Percentiles rank a stretch among this genome's conserved stretches.
Conservation (phyloP, 2,113 vertebrate species). For the Zosterops japonicus region DNA sequence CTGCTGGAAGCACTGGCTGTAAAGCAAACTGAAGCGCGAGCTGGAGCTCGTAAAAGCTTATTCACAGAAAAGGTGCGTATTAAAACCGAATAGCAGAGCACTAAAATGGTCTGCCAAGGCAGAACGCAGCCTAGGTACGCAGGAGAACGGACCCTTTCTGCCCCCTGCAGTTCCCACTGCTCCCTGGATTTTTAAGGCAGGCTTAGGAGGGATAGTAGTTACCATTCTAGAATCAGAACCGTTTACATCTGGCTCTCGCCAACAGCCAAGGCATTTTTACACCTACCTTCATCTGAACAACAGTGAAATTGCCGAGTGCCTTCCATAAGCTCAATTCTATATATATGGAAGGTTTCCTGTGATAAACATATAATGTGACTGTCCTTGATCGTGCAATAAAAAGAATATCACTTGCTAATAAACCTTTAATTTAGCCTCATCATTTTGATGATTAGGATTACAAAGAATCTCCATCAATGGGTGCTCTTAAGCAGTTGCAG, state of each 20-base stretch:
- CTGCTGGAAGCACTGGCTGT: neutral
- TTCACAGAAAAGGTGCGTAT: neutral
- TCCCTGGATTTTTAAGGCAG: slow-evolving; percentile 30
- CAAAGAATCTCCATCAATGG: neutral
- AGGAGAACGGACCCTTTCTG: slow-evolving; percentile 51
- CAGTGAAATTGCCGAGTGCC: neutral
- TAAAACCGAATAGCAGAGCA: neutral
- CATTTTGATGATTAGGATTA: neutral
- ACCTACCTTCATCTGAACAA: neutral
- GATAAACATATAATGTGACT: neutral
- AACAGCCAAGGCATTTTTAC: neutral
- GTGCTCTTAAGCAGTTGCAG: neutral
- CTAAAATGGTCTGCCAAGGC: slow-evolving; percentile 64
- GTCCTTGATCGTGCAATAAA: neutral
- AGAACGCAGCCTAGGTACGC: slow-evolving; percentile 10
- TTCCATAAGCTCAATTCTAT: neutral
- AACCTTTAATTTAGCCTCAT: neutral
- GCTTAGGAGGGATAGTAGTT: neutral
- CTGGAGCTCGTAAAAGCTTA: slow-evolving; percentile 19
- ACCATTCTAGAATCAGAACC: slow-evolving; percentile 11
- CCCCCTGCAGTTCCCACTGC: slow-evolving; percentile 58
- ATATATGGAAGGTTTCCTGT: neutral
- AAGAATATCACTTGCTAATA: neutral
- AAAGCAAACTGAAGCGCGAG: neutral
- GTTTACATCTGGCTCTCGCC: neutral